Evolutionary conservation across 2,888 invertebrate species (phyloP), one percentile per base, ranked within the genome.

Genomic region (Macrophya annulata): DNA sequence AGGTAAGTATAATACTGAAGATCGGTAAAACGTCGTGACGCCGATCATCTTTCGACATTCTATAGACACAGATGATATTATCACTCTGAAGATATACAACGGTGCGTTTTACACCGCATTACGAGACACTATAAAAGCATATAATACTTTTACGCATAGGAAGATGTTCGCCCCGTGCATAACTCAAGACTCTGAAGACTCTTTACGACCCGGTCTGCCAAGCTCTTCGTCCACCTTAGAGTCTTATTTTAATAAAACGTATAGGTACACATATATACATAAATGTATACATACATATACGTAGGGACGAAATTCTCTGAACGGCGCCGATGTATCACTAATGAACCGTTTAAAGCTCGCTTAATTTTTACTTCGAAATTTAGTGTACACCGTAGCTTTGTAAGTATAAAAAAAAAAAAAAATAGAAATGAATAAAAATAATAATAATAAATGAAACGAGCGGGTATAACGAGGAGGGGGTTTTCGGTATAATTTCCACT

Each of bases 41-140:
- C 45, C 77, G 51, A 77, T 55, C 51, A 62, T 81, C 21, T 81
- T 62, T 62, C 59, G n/a, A n/a, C 48, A 40, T 81, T 37, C 55
- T n/a, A 40, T 25, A 37, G 59, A 21, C 21, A 21, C 89, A 91
- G 91, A 92, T 91, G 91, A 92, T 92, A 92, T 92, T 91, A 90
- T 90, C 83, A 48, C 83, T 21, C 40, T 88, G 85, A 91, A 91
- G 91, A 91, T 91, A 91, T 91, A 91, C 90, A 90, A 89, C 91
- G 90, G 86, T 81, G 90, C 89, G 89, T 89, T 91, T 92, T 92
- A 91, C 91, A 89, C 91, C 90, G 89, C 90, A 92, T 92, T 91
- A 92, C 90, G 88, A 89, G 89, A 91, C 90, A 89, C 90, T 90
- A 90, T 90, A 90, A 83, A 90, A 90, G 89, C 90, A 90, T 90